Percentiles rank a stretch among this genome's conserved stretches.
Conservation (phyloP, 2,797 vertebrate species). For the Notolabrus celidotus region DNA sequence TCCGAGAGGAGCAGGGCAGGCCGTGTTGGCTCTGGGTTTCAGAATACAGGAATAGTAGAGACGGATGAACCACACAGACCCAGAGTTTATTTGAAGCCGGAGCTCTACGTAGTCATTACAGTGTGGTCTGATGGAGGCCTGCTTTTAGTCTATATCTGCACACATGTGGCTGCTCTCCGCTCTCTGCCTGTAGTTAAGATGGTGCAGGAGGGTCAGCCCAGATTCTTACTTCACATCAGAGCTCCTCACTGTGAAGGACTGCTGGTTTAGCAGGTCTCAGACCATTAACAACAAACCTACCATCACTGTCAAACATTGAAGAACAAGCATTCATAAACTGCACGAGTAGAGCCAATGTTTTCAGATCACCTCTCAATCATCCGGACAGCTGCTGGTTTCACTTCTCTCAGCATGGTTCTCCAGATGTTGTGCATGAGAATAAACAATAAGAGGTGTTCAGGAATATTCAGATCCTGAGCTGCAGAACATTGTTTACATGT, state of each 20-base stretch:
- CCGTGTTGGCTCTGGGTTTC: constrained; percentile 37
- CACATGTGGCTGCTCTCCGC: constrained; percentile 57
- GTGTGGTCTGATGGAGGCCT: constrained; percentile 71
- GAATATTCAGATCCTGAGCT: background rate
- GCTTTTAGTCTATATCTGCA: constrained; percentile 68
- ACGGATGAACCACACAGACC: constrained; percentile 71
- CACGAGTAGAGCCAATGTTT: background rate
- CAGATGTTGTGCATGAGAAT: no score
- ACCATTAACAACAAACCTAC: constrained; percentile 15
- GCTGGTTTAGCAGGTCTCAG: constrained; percentile 22
- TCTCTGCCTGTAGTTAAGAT: constrained; percentile 55
- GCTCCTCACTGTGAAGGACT: constrained; percentile 11
- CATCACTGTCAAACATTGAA: background rate
- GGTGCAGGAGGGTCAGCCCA: constrained; percentile 43
- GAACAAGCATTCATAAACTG: background rate
- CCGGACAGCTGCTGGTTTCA: background rate
- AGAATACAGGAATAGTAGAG: constrained; percentile 64
- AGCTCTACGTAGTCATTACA: constrained; percentile 79
- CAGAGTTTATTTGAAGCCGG: constrained; percentile 79
- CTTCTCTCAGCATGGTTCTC: background rate
- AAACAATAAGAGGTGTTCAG: background rate
- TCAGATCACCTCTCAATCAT: background rate
- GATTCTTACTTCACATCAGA: constrained; percentile 43
- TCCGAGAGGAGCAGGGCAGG: constrained; percentile 40
- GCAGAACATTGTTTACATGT: no score